Evolutionary conservation across 2,888 invertebrate genomes (phyloP).

Genomic region (Actias luna): DNA sequence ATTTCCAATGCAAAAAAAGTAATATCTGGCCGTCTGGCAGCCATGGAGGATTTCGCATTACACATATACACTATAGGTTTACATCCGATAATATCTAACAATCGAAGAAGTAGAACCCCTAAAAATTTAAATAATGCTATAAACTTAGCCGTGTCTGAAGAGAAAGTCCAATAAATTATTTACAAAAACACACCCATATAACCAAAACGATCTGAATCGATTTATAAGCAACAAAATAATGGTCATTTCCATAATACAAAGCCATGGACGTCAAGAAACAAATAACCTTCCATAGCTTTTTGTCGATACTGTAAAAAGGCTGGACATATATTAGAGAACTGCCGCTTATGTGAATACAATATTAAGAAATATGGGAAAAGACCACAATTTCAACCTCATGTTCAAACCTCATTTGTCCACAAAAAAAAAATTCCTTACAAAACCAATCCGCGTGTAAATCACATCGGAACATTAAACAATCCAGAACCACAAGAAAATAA

Average conservation of each 20-base stretch:
- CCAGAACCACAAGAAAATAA: neutral
- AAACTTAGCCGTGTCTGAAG: neutral
- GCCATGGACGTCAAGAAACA: neutral
- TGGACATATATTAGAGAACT: neutral
- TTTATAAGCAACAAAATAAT: neutral
- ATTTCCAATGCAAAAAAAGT: too few species aligned
- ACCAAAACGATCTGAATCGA: neutral
- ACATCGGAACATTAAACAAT: neutral
- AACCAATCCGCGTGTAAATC: neutral
- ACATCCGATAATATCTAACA: neutral
- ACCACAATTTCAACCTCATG: neutral
- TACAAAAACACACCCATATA: neutral
- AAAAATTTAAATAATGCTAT: neutral
- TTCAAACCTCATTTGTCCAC: neutral
- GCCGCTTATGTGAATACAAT: neutral
- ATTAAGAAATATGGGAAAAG: neutral
- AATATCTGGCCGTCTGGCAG: too few species aligned
- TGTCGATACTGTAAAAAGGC: neutral
- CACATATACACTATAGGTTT: neutral
- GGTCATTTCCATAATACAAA: neutral
- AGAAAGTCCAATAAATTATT: neutral
- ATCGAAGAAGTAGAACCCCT: too few species aligned
- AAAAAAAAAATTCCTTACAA: neutral
- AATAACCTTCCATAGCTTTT: neutral
- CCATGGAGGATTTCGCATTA: neutral